Evolutionary conservation across 2,888 invertebrate species (phyloP), one percentile per base, ranked within the genome.

Genomic region (Tholera decimalis): DNA sequence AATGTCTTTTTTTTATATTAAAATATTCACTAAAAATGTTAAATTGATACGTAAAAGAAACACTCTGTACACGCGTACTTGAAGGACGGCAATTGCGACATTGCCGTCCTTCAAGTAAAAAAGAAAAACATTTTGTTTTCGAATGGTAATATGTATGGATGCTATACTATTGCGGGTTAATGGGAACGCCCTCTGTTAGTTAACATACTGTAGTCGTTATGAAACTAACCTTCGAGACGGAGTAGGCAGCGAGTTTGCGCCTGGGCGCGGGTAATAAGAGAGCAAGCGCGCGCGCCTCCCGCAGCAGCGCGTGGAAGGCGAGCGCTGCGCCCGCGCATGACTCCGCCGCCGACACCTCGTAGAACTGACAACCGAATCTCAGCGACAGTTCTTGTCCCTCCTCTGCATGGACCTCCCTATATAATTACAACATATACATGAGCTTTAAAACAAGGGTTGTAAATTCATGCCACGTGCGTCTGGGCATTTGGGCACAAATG

Each of bases 291-390:
- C 97, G 95, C n/a, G 98, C 97, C 90, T 98, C 97, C 47, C 97
- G 93, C 50, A 97, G 93, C 63, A 98, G 92, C 20, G 97, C 97
- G 87, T 97, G 97, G 92, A 98, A 98, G 53, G 98, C 98, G 62
- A 98, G 94, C 39, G 98, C 97, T 0, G 98, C 98, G 64, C 98
- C 98, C 0, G 98, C 97, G 83, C 97, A 97, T 83, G 97, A 97
- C 90, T 98, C 98, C 37, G 98, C 98, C 15, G 98, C 98, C 62
- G 98, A 98, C 65, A 98, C 97, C 92, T 98, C 98, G 92, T 98
- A 98, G 92, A 98, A 98, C 91, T 98, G 98, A 85, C 98, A 98
- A 46, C 97, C 97, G 89, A 96, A 98, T 73, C 97, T 96, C 82
- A 98, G 91, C 13, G 98, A 98, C 75, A 98, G 88, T 89, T 98